Percentiles rank a stretch among this genome's conserved stretches.
These are phyloP conservation scores for Nebria salina DNA, from an alignment of 2,888 invertebrate genomes.

Conservation along the genomic window DNA sequence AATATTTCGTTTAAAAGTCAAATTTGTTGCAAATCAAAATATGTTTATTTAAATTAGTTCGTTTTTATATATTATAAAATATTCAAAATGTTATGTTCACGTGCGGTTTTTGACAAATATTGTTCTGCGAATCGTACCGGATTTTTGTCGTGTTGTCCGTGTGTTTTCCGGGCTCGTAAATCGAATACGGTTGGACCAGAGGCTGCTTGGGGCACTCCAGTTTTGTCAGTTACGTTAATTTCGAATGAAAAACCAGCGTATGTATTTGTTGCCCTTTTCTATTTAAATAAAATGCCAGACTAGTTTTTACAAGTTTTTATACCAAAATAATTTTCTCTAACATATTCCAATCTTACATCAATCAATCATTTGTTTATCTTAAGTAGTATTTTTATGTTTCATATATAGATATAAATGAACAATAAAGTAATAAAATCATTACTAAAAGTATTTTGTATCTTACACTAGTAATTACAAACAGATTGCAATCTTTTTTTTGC, in stretches of 20 bases:
- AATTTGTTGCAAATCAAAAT: background rate
- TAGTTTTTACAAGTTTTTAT: no score
- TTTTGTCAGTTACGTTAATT: conserved; percentile 56
- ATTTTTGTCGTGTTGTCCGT: conserved; percentile 39
- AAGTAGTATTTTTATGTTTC: no score
- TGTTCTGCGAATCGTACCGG: conserved; percentile 22
- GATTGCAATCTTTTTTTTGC: no score
- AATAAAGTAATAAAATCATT: no score
- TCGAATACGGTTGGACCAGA: conserved; percentile 38
- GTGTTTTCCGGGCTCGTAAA: conserved; percentile 43
- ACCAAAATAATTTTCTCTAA: no score
- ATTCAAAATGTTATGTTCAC: conserved; percentile 35
- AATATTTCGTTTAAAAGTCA: background rate
- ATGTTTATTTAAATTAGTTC: background rate
- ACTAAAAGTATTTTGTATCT: no score
- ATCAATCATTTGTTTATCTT: no score
- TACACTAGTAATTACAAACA: no score
- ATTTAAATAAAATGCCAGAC: background rate
- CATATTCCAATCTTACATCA: no score
- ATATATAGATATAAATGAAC: no score
- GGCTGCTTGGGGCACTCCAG: conserved; percentile 53
- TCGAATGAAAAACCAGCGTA: conserved; percentile 49
- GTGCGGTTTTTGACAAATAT: conserved; percentile 43
- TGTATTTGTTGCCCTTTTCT: background rate
- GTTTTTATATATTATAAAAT: background rate